phyloP scores from a whole-genome alignment of 2,797 vertebrate genomes.

The Eidolon dupreanum region DNA sequence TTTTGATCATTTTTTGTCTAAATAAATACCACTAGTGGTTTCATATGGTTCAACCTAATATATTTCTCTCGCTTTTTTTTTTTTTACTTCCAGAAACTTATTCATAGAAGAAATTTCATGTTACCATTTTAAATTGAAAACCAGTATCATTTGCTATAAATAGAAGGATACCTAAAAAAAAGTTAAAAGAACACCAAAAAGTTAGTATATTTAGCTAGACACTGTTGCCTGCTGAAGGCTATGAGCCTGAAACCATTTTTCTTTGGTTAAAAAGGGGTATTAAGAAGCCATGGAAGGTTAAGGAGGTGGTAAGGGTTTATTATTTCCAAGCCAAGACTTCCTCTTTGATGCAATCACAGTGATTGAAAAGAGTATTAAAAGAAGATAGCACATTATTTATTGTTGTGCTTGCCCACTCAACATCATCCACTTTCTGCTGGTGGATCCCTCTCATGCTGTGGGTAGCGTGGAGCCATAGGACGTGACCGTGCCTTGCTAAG shows the following conservation, averaged over 20 bases:
- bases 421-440: neutral
- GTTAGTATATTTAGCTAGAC: neutral
- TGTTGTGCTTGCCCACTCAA: neutral
- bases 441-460: fast-evolving
- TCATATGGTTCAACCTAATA: neutral
- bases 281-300: neutral
- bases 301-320: neutral
- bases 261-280: neutral
- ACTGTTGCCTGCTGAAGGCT: neutral
- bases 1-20: constrained; percentile 5
- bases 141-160: neutral
- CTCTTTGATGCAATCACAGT: neutral
- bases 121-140: constrained; percentile 36
- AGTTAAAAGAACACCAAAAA: neutral
- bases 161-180: neutral
- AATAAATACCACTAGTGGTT: neutral
- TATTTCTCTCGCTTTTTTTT: neutral
- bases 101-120: constrained; percentile 5
- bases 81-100: neutral
- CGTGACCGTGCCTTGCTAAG: neutral
- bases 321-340: neutral
- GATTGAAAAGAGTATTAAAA: neutral
- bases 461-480: neutral
- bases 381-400: fast-evolving
- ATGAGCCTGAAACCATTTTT: neutral